These are phyloP conservation scores for Temnothorax rugatulus DNA, from an alignment of 2,888 invertebrate genomes.

Conservation along the genomic window DNA sequence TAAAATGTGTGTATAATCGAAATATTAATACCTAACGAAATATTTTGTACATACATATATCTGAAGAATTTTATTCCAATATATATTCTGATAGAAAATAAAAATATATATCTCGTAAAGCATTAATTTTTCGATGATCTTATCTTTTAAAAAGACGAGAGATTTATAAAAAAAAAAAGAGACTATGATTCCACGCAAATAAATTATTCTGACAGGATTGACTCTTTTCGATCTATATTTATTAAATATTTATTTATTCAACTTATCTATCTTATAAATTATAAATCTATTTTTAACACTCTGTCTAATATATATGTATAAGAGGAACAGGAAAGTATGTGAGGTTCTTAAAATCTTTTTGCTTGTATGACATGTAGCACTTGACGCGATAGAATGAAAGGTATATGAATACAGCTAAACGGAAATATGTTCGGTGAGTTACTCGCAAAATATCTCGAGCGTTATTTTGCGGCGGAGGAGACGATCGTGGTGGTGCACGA, in stretches of 20 bases:
- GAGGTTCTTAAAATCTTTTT: not conserved
- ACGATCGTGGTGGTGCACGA: not conserved
- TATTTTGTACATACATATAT: not conserved
- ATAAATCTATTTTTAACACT: not conserved
- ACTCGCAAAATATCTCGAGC: not conserved
- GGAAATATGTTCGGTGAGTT: not conserved
- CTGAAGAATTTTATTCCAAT: not conserved
- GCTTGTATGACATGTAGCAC: not conserved
- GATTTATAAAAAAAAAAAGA: not conserved
- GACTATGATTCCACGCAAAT: not conserved
- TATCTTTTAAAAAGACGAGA: not conserved
- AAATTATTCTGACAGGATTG: not conserved
- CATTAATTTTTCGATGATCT: not conserved
- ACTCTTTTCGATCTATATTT: not conserved
- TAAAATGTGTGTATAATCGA: not conserved
- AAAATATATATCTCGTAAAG: not conserved
- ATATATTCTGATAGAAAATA: conserved; percentile 9
- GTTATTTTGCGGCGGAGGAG: not conserved
- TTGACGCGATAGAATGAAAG: not conserved
- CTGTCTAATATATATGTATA: not conserved
- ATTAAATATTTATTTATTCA: not conserved
- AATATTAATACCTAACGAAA: not conserved
- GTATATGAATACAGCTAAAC: not conserved
- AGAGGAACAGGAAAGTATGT: not conserved
- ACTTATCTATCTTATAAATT: not conserved